phyloP scores from a whole-genome alignment of 2,113 vertebrate genomes.

The Misgurnus mizolepis region DNA sequence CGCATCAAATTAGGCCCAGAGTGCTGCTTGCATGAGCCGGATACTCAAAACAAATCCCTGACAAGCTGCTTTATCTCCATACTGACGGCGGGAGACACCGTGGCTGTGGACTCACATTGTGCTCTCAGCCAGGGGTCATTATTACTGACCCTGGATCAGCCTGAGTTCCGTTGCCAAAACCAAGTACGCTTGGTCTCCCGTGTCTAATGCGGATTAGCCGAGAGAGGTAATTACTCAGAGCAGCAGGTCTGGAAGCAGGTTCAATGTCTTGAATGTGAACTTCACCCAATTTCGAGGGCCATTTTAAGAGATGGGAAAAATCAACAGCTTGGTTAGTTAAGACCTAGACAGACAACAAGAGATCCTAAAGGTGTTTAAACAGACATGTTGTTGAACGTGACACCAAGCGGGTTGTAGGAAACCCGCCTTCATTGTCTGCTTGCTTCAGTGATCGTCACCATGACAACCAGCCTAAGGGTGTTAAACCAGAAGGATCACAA shows the following conservation, averaged over 20 bases:
- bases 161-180: constrained; percentile 31
- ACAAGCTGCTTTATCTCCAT: constrained; percentile 24
- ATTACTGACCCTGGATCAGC: constrained; percentile 36
- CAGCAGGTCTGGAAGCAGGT: not conserved
- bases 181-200: not conserved
- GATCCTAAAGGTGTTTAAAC: not conserved
- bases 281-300: not conserved
- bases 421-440: constrained; percentile 5
- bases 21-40: not conserved
- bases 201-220: constrained; percentile 36
- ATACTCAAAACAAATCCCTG: constrained; percentile 16
- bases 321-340: not conserved
- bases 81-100: constrained; percentile 20
- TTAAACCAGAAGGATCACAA: constrained; percentile 8
- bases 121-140: constrained; percentile 30
- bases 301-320: not conserved
- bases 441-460: not conserved
- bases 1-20: constrained; percentile 3
- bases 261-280: constrained; percentile 16
- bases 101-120: constrained; percentile 5
- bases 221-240: constrained; percentile 32
- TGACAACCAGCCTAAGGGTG: constrained; percentile 22
- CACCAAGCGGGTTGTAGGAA: not conserved
- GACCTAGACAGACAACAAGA: constrained; percentile 3
- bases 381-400: not conserved